Evolutionary conservation across 2,797 vertebrate species (phyloP), one percentile per base, ranked within the genome.

Genomic region (Mormyrops attenuatus): DNA sequence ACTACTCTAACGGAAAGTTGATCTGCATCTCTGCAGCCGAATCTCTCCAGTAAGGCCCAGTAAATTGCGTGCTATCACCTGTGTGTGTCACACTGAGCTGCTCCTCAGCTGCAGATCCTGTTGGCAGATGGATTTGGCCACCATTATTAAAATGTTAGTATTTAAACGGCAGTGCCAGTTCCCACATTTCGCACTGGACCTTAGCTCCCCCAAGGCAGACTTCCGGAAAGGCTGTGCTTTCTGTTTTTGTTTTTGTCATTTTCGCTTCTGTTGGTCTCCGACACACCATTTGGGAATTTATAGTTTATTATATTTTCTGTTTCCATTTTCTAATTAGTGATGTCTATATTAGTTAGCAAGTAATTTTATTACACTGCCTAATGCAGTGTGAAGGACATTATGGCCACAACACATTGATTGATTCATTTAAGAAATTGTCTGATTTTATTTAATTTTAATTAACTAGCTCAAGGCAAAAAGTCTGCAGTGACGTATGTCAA

Each of bases 311-410:
- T 85, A 22, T 86, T 89, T 55, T 34, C 22, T 2, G 44, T 86
- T 69, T 85, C 47, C 9, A 22, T 86, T 38, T 88, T 52, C 41
- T 63, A 52, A 41, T 88, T 88, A 41, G 87, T 66, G 87, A 44
- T 44, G 87, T 88, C 87, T 63, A 9, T 88, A 41, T 41, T 60
- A 34, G 55, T 63, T 47, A 44, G 8, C 7, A 50, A 86, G 57
- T 63, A 63, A 69, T 87, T 86, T 9, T 50, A 53, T 41, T 15
- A 66, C 8, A 38, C 30, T 73, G 60, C 60, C 55, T 89, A 69
- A 89, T 89, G 55, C 47, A 41, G 57, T 73, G 57, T 89, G 89
- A 89, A 89, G 89, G 89, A 30, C 89, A 85, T 55, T 38, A 49
- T 47, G 11, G 57, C 87, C 87, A 49, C 30, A 11, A 60, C 57